Conservation (phyloP, 2,888 invertebrate genomes). For the Parasteatoda lunata region DNA sequence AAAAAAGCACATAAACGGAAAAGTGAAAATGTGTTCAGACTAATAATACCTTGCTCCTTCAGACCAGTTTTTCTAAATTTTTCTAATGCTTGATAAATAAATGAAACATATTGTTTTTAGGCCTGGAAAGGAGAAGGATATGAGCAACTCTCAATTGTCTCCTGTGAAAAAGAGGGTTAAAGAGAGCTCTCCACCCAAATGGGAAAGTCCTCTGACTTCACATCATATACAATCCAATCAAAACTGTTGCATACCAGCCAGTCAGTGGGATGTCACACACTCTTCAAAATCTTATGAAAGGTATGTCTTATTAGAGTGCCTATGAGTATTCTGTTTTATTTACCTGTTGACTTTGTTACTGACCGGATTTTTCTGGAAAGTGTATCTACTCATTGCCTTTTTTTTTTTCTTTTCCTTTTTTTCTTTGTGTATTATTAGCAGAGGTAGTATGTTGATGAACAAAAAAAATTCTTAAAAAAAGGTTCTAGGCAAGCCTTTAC, state of each 20-base stretch:
- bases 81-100: too few species aligned
- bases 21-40: too few species aligned
- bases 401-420: too few species aligned
- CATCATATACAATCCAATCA: slow-evolving; percentile 33
- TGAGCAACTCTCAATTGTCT: slow-evolving; percentile 81
- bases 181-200: slow-evolving; percentile 88
- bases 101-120: slow-evolving; percentile 9
- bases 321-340: neutral
- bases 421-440: too few species aligned
- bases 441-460: too few species aligned
- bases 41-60: too few species aligned
- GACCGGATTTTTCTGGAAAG: neutral
- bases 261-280: slow-evolving; percentile 54
- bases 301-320: slow-evolving; percentile 15
- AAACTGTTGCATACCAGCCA: slow-evolving; percentile 49
- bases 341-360: neutral
- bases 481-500: too few species aligned
- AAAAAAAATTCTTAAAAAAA: too few species aligned
- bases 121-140: slow-evolving; percentile 66
- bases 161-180: slow-evolving; percentile 98
- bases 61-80: too few species aligned
- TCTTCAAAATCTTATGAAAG: slow-evolving; percentile 43
- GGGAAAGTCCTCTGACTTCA: slow-evolving; percentile 53
- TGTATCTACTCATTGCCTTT: neutral
- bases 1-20: too few species aligned